phyloP scores from a whole-genome alignment of 1,140 invertebrate species.

The Centruroides sculpturatus region DNA sequence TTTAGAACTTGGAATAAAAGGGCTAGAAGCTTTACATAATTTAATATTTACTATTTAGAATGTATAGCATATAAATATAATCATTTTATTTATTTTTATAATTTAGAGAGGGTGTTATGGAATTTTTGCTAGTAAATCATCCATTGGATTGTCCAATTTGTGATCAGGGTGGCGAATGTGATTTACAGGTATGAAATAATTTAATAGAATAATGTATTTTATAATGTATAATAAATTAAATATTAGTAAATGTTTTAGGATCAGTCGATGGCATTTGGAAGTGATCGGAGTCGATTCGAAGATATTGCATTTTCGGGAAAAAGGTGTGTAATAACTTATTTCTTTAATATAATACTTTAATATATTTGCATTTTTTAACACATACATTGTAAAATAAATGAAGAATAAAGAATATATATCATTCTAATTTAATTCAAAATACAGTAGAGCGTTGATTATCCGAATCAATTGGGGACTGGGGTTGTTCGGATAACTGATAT shows the following conservation, averaged over 20 bases:
- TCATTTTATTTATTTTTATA: conserved; percentile 4
- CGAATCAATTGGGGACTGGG: too few species aligned
- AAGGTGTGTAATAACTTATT: conserved; percentile 36
- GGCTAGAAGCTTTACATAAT: too few species aligned
- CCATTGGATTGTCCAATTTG: conserved; percentile 99
- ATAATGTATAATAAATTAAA: conserved; percentile 1
- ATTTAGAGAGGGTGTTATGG: conserved; percentile 80
- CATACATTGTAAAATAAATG: too few species aligned
- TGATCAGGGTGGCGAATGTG: conserved; percentile 99
- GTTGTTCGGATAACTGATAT: too few species aligned
- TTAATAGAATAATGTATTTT: neutral
- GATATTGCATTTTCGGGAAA: conserved; percentile 90
- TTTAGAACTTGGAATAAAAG: too few species aligned
- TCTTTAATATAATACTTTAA: too few species aligned
- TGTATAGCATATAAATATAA: too few species aligned
- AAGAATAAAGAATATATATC: too few species aligned
- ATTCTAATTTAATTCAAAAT: too few species aligned
- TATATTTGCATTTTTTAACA: too few species aligned
- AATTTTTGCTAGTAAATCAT: conserved; percentile 96
- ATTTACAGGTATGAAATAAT: conserved; percentile 43
- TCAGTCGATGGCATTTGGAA: conserved; percentile 99
- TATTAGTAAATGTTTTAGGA: conserved; percentile 39
- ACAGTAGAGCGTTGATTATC: too few species aligned
- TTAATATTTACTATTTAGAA: too few species aligned
- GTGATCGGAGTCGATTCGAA: conserved; percentile 82